Evolutionary conservation across 2,797 vertebrate genomes (phyloP).

Genomic region (Hybognathus amarus): DNA sequence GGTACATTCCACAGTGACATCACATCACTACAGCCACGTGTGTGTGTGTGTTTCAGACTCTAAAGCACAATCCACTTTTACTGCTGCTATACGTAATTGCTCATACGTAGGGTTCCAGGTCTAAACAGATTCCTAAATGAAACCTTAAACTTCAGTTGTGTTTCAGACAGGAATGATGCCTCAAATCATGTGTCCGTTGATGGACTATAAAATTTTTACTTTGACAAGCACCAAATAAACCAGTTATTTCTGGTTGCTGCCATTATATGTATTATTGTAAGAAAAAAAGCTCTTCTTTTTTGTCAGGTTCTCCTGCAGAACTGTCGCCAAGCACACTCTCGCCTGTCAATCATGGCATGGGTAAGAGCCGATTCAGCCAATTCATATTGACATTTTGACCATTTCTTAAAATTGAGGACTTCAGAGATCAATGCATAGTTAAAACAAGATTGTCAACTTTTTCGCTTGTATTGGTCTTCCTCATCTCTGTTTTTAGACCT

Average conservation of each 20-base stretch:
- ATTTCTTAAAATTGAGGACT: too few relatives aligned
- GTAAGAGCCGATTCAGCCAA: constrained; percentile 70
- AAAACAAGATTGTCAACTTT: background rate
- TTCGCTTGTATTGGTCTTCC: background rate
- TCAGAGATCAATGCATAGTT: background rate
- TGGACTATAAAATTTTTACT: background rate
- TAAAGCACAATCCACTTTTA: constrained; percentile 21
- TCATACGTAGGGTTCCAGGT: too few relatives aligned
- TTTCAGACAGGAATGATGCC: background rate
- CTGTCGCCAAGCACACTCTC: constrained; percentile 93
- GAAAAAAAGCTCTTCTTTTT: constrained; percentile 45
- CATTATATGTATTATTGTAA: background rate
- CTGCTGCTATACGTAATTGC: background rate
- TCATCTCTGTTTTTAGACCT: constrained; percentile 79
- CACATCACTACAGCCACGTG: constrained; percentile 9
- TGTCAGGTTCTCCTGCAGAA: constrained; percentile 93
- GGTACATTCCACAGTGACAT: constrained; percentile 74
- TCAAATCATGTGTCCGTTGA: background rate
- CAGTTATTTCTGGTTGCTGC: background rate
- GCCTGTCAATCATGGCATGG: constrained; percentile 93
- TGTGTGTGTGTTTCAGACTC: background rate
- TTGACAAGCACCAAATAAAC: background rate
- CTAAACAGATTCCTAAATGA: background rate
- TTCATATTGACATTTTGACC: too few relatives aligned
- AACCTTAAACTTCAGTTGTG: background rate